A percentile compares a stretch with the other conserved stretches of the same genome.
These are phyloP conservation scores for Romanomermis culicivorax DNA, from an alignment of 2,888 invertebrate species.

Conservation along the genomic window DNA sequence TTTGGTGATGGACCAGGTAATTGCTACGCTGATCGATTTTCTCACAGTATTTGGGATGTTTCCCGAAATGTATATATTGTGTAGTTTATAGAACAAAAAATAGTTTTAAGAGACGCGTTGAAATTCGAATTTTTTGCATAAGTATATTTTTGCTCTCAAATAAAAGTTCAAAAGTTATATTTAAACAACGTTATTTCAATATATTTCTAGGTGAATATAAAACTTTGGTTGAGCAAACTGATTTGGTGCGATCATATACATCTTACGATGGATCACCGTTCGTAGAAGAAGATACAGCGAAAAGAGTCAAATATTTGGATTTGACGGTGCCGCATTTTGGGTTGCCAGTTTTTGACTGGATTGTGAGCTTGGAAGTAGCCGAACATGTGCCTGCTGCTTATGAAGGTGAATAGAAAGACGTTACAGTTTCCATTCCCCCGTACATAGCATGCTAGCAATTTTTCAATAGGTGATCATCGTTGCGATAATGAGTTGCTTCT, in stretches of 20 bases:
- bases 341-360: slow-evolving; percentile 11
- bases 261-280: slow-evolving; percentile 8
- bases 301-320: slow-evolving; percentile 9
- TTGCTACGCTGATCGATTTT: neutral
- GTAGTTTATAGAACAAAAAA: too few species aligned
- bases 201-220: slow-evolving; percentile 7
- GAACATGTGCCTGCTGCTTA: slow-evolving; percentile 12
- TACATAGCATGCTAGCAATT: too few species aligned
- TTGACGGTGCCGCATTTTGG: slow-evolving; percentile 11
- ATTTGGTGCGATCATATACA: slow-evolving; percentile 1
- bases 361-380: slow-evolving; percentile 12
- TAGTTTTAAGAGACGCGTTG: too few species aligned
- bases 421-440: too few species aligned
- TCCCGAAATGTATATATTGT: too few species aligned
- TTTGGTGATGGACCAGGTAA: slow-evolving; percentile 9
- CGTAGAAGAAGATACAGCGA: slow-evolving; percentile 6
- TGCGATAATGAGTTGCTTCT: too few species aligned
- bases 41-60: too few species aligned
- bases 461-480: too few species aligned
- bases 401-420: too few species aligned
- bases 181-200: neutral
- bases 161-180: too few species aligned
- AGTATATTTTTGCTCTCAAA: too few species aligned
- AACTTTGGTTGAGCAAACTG: neutral
- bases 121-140: too few species aligned